These are phyloP conservation scores for Apteryx owenii DNA, from an alignment of 2,113 vertebrate genomes.

Conservation along the genomic window DNA sequence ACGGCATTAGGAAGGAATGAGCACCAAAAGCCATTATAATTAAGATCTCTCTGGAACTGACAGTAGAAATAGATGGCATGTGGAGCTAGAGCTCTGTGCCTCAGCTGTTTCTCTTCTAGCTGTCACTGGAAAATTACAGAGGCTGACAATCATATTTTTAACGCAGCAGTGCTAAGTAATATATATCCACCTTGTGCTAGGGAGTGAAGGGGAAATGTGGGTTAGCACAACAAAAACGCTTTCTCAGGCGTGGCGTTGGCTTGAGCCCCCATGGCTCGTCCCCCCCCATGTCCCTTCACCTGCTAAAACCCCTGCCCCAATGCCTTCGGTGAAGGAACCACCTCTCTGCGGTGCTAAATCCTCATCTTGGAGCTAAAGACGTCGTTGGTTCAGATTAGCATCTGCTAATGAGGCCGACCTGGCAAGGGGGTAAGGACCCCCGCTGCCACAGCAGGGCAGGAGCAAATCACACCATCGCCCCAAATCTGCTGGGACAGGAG, in stretches of 20 bases:
- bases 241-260: background rate
- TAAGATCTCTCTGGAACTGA: slow-evolving; percentile 77
- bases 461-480: background rate
- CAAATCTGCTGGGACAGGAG: background rate
- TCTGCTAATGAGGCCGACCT: background rate
- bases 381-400: background rate
- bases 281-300: fast-evolving
- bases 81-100: slow-evolving; percentile 60
- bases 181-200: slow-evolving; percentile 70
- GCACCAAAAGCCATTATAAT: slow-evolving; percentile 75
- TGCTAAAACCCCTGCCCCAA: background rate
- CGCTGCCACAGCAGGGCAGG: background rate
- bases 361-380: fast-evolving
- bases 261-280: background rate
- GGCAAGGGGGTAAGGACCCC: background rate
- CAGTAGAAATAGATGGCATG: slow-evolving; percentile 72
- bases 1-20: slow-evolving; percentile 50
- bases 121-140: slow-evolving; percentile 75
- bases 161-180: slow-evolving; percentile 77
- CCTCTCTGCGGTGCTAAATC: background rate
- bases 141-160: slow-evolving; percentile 79
- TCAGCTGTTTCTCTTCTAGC: slow-evolving; percentile 79
- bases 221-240: too few relatives aligned
- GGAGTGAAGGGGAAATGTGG: fast-evolving
- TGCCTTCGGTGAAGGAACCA: background rate